Evolutionary conservation across 23 tunicate genomes (phyloP).

Genomic region (Botrylloides violaceus): DNA sequence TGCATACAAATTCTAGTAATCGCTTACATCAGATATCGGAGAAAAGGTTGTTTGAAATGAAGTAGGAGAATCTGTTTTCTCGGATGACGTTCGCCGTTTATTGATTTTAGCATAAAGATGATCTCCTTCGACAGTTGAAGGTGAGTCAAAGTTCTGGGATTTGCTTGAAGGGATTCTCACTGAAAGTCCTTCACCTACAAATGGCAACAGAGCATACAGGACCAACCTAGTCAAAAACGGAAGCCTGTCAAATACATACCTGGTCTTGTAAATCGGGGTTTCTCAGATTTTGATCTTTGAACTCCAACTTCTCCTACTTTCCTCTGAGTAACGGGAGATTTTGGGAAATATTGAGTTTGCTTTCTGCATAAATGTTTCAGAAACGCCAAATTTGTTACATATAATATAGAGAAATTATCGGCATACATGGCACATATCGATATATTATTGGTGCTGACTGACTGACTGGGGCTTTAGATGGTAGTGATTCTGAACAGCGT

Average conservation of each 20-base stretch:
- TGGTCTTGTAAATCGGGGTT: neutral
- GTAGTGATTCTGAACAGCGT: too few relatives aligned
- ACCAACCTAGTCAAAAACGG: too few relatives aligned
- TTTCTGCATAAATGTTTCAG: too few relatives aligned
- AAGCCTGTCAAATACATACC: neutral
- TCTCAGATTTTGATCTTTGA: neutral
- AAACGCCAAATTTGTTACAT: too few relatives aligned
- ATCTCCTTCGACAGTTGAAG: neutral
- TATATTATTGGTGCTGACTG: too few relatives aligned
- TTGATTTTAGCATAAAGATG: conserved; percentile 19
- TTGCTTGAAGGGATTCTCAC: neutral
- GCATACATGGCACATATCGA: too few relatives aligned
- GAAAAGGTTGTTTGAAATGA: neutral
- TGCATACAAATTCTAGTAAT: neutral
- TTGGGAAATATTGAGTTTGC: neutral
- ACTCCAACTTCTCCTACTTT: neutral
- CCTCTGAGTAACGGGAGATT: neutral
- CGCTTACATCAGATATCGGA: conserved; percentile 15
- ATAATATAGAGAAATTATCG: too few relatives aligned
- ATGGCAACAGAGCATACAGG: neutral
- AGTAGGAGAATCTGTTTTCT: neutral
- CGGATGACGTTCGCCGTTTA: neutral
- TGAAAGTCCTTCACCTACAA: neutral
- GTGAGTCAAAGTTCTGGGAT: neutral
- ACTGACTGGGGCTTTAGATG: too few relatives aligned